A percentile compares a stretch with the other conserved stretches of the same genome.
Evolutionary conservation across 2,888 invertebrate genomes (phyloP).

Genomic region (Melinaea marsaeus): DNA sequence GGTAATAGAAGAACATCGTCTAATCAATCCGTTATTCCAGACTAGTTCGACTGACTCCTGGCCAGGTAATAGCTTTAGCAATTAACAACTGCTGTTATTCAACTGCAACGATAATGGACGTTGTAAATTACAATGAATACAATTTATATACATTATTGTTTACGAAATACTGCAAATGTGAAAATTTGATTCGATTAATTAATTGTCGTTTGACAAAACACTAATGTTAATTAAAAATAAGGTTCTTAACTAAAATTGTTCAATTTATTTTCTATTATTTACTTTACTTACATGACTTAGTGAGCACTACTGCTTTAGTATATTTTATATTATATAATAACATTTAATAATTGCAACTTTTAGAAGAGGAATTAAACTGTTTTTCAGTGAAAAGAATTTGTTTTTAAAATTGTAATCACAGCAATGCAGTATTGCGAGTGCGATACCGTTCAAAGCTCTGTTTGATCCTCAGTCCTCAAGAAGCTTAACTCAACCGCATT

Average conservation of each 20-base stretch:
- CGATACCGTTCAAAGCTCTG: constrained; percentile 14
- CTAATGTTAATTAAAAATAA: background rate
- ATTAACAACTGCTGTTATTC: no score
- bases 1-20: no score
- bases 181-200: background rate
- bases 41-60: no score
- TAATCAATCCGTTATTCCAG: no score
- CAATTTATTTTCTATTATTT: background rate
- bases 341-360: background rate
- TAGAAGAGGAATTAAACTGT: background rate
- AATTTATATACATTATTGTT: no score
- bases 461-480: constrained; percentile 13
- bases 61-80: no score
- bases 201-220: background rate
- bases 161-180: background rate
- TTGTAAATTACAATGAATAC: no score
- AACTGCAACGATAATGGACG: no score
- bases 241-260: no score
- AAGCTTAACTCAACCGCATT: no score
- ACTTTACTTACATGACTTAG: background rate
- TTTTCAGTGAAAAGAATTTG: background rate
- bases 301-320: background rate
- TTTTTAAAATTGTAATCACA: constrained; percentile 1
- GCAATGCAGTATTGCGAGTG: constrained; percentile 7
- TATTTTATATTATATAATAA: background rate